Percentiles rank a stretch among this genome's conserved stretches.
Evolutionary conservation across 2,797 vertebrate species (phyloP).

Genomic region (Toxotes lorentzi): DNA sequence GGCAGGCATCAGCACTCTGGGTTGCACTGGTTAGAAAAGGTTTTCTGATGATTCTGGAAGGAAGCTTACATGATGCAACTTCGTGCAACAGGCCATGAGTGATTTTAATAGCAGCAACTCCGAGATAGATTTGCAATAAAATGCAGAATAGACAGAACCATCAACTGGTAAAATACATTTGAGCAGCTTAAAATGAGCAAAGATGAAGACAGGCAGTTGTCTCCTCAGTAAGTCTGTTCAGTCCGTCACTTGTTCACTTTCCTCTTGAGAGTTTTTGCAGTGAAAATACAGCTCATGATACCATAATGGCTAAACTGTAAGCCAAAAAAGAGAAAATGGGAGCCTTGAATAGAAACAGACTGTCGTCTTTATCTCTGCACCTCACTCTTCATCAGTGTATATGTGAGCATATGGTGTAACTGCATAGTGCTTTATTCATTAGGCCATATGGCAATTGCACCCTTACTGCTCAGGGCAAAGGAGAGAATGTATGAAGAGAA

Average conservation of each 20-base stretch:
- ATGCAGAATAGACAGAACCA: conserved; percentile 27
- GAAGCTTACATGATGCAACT: conserved; percentile 56
- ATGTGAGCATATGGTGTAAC: conserved; percentile 77
- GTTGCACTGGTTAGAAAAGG: conserved; percentile 9
- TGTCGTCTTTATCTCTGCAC: conserved; percentile 28
- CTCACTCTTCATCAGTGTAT: conserved; percentile 50
- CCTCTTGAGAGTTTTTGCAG: neutral
- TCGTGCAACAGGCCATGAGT: conserved; percentile 36
- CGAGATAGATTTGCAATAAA: conserved; percentile 28
- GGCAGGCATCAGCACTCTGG: conserved; percentile 30
- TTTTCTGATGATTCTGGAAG: conserved; percentile 28
- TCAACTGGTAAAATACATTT: conserved; percentile 32
- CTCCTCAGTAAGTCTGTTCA: conserved; percentile 1
- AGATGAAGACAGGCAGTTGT: neutral
- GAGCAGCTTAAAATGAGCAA: conserved; percentile 15
- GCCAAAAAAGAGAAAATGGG: conserved; percentile 15
- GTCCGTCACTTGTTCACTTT: conserved; percentile 6
- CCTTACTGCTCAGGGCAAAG: conserved; percentile 68
- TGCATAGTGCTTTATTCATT: conserved; percentile 81
- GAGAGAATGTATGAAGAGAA: conserved; percentile 50
- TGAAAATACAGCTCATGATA: conserved; percentile 1
- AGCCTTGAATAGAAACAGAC: conserved; percentile 26
- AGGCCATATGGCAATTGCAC: conserved; percentile 78
- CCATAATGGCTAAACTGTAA: neutral
- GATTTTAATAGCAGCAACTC: conserved; percentile 39